Evolutionary conservation across 2,113 vertebrate species (phyloP), one percentile per base, ranked within the genome.

Genomic region (Oncorhynchus gorbuscha): DNA sequence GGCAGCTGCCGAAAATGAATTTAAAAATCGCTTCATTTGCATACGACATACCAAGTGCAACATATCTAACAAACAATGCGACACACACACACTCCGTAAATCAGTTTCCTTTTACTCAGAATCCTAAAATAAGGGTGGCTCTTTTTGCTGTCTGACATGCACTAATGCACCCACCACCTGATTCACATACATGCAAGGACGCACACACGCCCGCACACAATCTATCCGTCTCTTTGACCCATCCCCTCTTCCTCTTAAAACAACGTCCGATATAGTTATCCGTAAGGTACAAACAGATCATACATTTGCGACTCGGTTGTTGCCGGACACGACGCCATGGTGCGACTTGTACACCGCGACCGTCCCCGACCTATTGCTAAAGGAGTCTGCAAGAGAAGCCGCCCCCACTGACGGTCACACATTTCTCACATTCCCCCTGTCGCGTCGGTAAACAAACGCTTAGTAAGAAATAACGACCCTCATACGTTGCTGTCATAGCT

Each of bases 41-140:
- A 62, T 22, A 24, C 59, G 5, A 58, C 6, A 58, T 20, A 58
- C 4, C 55, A 58, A 18, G 39, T 45, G 39, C 8, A 12, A 45
- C 51, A 55, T 55, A 55, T 55, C 51, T 55, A 55, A 55, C 51
- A 55, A 55, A 55, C 51, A 55, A 55, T 55, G 16, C 3, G 0
- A 45, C 39, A 45, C 39, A 45, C 39, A 45, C 39, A 45, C 77
- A 84, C 73, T n/a, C n/a, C 88, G 81, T 81, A 81, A 80, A 86
- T 86, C 82, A 88, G 85, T 84, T 84, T 89, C 82, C 87, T 90
- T 92, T 92, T 87, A 83, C 90, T 93, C 87, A 87, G 90, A 94
- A 92, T 93, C 91, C 89, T 90, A 92, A 92, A 89, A 94, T 93
- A 92, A 91, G 88, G 89, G 84, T 77, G 58, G 86, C 89, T 89